These are phyloP conservation scores for Zophobas atratus DNA, from an alignment of 1,140 invertebrate species.

Conservation along the genomic window DNA sequence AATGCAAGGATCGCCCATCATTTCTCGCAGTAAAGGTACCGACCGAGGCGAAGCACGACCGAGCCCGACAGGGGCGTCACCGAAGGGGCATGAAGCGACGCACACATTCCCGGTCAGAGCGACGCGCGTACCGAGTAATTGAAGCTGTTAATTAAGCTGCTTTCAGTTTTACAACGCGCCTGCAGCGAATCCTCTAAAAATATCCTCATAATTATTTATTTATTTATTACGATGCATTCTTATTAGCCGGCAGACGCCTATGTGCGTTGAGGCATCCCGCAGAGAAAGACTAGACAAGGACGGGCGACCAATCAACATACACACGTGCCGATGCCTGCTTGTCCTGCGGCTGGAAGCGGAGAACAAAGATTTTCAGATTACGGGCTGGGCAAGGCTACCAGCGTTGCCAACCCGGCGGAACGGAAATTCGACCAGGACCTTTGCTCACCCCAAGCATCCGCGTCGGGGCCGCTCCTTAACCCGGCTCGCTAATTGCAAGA, in stretches of 20 bases:
- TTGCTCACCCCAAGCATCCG: slow-evolving; percentile 1
- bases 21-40: slow-evolving; percentile 1
- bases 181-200: not conserved
- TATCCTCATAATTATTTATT: slow-evolving; percentile 5
- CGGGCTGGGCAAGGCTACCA: slow-evolving; percentile 33
- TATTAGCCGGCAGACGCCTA: slow-evolving; percentile 20
- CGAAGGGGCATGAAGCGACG: not conserved
- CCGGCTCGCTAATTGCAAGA: not conserved
- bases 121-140: not conserved
- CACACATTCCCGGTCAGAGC: not conserved
- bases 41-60: slow-evolving; percentile 4
- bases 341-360: slow-evolving; percentile 38
- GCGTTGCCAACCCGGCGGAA: not conserved
- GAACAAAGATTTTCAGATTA: slow-evolving; percentile 43
- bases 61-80: slow-evolving; percentile 6
- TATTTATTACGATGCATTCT: not conserved
- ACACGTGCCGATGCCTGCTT: slow-evolving; percentile 41
- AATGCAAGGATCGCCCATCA: slow-evolving; percentile 21
- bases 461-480: not conserved
- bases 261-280: slow-evolving; percentile 13
- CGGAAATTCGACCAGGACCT: not conserved
- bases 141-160: slow-evolving; percentile 1
- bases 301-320: slow-evolving; percentile 35
- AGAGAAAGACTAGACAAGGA: slow-evolving; percentile 10
- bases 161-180: not conserved